Evolutionary conservation across 2,113 vertebrate species (phyloP).

Genomic region (Datnioides undecimradiatus): DNA sequence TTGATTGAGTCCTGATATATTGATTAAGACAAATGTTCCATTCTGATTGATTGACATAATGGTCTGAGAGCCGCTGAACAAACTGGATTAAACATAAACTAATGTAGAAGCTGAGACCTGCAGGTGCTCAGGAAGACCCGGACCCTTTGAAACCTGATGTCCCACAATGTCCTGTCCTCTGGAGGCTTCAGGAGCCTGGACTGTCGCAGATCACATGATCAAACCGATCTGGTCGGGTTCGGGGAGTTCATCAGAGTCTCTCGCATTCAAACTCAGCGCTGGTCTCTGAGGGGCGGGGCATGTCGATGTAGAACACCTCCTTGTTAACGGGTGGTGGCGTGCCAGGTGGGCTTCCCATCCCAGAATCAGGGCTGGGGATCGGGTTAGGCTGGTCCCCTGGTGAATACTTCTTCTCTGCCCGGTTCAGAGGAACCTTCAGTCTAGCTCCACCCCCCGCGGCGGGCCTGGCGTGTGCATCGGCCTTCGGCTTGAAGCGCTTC

Average conservation of each 20-base stretch:
- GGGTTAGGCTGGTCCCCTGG: slow-evolving; percentile 32
- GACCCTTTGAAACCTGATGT: no score
- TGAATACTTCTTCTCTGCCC: slow-evolving; percentile 53
- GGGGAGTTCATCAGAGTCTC: slow-evolving; percentile 75
- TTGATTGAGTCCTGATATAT: no score
- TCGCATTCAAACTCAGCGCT: slow-evolving; percentile 84
- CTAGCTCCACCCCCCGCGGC: slow-evolving; percentile 17
- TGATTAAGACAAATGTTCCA: no score
- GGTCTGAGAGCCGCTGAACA: no score
- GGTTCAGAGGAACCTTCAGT: slow-evolving; percentile 25
- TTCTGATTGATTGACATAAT: no score
- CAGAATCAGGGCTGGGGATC: slow-evolving; percentile 65
- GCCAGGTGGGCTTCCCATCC: slow-evolving; percentile 71
- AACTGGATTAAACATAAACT: no score
- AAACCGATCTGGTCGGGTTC: no score
- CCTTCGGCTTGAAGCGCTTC: slow-evolving; percentile 84
- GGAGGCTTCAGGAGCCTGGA: no score
- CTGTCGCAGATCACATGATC: no score
- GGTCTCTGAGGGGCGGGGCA: slow-evolving; percentile 67
- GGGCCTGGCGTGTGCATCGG: slow-evolving; percentile 39
- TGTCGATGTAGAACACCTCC: slow-evolving; percentile 75
- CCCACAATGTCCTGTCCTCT: no score
- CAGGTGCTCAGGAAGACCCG: no score
- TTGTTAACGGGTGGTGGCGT: slow-evolving; percentile 77
- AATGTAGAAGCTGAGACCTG: no score